Percentiles rank a stretch among this genome's conserved stretches.
phyloP scores from a whole-genome alignment of 1,140 invertebrate species.

The Delia radicum region DNA sequence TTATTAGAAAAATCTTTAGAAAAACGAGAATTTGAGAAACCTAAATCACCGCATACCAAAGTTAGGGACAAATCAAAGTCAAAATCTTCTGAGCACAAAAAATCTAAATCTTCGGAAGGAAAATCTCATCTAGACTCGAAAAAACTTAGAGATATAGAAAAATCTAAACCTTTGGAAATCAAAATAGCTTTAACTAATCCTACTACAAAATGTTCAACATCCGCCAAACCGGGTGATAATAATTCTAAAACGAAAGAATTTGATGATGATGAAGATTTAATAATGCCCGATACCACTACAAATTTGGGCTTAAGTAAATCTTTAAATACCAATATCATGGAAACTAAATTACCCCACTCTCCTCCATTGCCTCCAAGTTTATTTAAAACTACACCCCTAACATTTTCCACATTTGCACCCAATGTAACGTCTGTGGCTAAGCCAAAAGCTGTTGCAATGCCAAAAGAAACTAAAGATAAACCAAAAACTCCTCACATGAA shows the following conservation, averaged over 20 bases:
- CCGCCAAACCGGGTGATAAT: conserved; percentile 16
- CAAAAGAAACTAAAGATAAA: conserved; percentile 16
- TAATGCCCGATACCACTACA: neutral
- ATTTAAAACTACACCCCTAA: conserved; percentile 39
- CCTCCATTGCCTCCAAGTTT: conserved; percentile 51
- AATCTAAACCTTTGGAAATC: conserved; percentile 25
- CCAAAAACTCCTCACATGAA: neutral
- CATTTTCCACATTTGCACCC: conserved; percentile 32
- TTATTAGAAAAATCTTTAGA: neutral
- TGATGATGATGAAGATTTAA: conserved; percentile 6
- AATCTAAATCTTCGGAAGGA: neutral
- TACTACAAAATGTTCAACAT: conserved; percentile 44
- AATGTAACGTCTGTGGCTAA: conserved; percentile 13
- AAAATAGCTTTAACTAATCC: conserved; percentile 35
- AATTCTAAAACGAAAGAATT: conserved; percentile 1
- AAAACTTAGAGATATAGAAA: neutral
- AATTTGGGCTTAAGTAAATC: conserved; percentile 25
- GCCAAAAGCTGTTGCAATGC: neutral
- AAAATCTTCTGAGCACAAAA: neutral
- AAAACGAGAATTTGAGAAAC: neutral
- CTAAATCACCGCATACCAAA: neutral
- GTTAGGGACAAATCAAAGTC: neutral
- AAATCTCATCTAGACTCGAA: neutral
- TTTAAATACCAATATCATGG: conserved; percentile 31
- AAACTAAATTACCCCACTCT: conserved; percentile 39